Evolutionary conservation across 2,888 invertebrate genomes (phyloP).

Genomic region (Idaea aversata): DNA sequence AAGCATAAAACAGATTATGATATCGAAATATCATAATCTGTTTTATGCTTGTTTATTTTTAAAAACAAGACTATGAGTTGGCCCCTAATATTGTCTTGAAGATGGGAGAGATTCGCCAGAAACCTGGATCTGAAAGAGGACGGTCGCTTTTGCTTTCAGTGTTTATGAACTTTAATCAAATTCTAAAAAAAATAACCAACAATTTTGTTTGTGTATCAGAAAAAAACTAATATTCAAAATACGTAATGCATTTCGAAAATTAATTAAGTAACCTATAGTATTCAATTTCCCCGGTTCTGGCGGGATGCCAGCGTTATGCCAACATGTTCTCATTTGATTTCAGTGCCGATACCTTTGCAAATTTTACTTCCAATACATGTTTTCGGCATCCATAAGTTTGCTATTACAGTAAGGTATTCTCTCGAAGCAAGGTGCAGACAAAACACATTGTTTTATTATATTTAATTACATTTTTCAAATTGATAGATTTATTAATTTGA

Average conservation of each 20-base stretch:
- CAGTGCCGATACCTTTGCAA: background rate
- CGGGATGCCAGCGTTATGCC: background rate
- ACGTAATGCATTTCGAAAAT: background rate
- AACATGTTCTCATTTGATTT: background rate
- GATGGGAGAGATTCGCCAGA: too few relatives aligned
- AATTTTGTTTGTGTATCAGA: background rate
- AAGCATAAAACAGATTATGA: too few relatives aligned
- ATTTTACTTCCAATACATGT: constrained; percentile 5
- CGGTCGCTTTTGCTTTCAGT: too few relatives aligned
- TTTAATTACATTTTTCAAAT: too few relatives aligned
- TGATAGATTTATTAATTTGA: too few relatives aligned
- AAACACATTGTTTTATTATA: background rate
- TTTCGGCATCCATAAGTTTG: constrained; percentile 8
- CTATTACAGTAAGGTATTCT: background rate
- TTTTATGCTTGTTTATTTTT: too few relatives aligned
- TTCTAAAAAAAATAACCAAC: too few relatives aligned
- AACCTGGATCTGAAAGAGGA: too few relatives aligned
- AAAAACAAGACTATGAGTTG: too few relatives aligned
- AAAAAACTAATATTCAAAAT: background rate
- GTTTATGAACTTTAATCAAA: too few relatives aligned
- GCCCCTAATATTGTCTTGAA: too few relatives aligned
- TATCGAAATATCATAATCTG: too few relatives aligned
- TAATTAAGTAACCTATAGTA: background rate
- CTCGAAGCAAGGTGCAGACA: background rate
- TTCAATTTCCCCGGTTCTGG: background rate